phyloP scores from a whole-genome alignment of 2,113 vertebrate genomes.

The Nycticryphes semicollaris region DNA sequence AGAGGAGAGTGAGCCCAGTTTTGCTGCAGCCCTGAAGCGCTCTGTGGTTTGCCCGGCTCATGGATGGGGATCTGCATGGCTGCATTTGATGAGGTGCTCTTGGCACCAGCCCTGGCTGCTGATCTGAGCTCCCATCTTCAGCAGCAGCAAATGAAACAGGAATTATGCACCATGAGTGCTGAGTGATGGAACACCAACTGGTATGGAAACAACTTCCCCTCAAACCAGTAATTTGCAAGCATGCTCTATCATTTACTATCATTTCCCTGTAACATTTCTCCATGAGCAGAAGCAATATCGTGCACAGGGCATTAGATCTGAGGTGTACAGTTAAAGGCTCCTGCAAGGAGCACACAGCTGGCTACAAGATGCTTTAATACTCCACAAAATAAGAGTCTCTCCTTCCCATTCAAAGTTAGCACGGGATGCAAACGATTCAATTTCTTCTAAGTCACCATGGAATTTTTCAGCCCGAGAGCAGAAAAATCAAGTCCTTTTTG shows the following conservation, averaged over 20 bases:
- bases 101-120: background rate
- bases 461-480: background rate
- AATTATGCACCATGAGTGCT: background rate
- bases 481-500: background rate
- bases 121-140: background rate
- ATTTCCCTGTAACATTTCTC: background rate
- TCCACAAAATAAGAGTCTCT: background rate
- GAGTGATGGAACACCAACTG: background rate
- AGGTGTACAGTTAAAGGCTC: background rate
- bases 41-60: rapidly evolving
- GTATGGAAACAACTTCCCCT: background rate
- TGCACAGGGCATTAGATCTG: background rate
- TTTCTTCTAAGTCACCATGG: background rate
- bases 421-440: background rate
- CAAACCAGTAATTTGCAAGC: background rate
- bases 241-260: background rate
- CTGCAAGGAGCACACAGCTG: background rate
- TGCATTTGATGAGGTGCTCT: constrained; percentile 24
- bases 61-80: background rate
- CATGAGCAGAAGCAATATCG: background rate
- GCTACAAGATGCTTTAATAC: background rate
- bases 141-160: constrained; percentile 5
- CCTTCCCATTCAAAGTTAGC: background rate
- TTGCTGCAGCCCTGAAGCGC: background rate
- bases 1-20: background rate